These are phyloP conservation scores for Propithecus deckenii DNA, from an alignment of 2,797 vertebrate genomes.

Conservation along the genomic window DNA sequence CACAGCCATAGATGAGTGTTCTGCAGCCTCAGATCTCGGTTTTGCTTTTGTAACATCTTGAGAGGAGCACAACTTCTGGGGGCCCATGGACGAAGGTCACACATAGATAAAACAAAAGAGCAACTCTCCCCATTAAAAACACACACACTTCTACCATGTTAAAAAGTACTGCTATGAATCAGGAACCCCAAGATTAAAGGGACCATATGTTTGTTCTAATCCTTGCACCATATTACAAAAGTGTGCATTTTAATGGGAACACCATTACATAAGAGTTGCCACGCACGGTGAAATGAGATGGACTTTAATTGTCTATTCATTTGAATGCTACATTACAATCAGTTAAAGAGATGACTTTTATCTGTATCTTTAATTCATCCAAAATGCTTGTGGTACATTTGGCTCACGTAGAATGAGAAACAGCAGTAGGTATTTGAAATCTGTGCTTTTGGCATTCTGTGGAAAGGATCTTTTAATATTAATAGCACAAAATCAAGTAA, in stretches of 20 bases:
- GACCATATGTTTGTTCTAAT: not conserved
- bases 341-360: not conserved
- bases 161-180: not conserved
- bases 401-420: conserved; percentile 2
- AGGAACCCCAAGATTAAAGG: not conserved
- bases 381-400: not conserved
- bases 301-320: not conserved
- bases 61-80: not conserved
- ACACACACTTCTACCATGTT: not conserved
- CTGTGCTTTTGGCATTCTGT: not conserved
- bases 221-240: not conserved
- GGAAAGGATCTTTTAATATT: not conserved
- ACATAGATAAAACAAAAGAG: not conserved
- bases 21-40: not conserved
- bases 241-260: not conserved
- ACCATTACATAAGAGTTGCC: not conserved
- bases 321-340: not conserved
- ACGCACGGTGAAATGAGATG: not conserved
- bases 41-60: not conserved
- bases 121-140: not conserved
- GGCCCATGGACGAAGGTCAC: not conserved
- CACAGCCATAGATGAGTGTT: not conserved
- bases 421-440: not conserved
- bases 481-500: conserved; percentile 12
- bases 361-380: not conserved